Conservation (phyloP, 2,113 vertebrate species). For the Cyprinus carpio region DNA sequence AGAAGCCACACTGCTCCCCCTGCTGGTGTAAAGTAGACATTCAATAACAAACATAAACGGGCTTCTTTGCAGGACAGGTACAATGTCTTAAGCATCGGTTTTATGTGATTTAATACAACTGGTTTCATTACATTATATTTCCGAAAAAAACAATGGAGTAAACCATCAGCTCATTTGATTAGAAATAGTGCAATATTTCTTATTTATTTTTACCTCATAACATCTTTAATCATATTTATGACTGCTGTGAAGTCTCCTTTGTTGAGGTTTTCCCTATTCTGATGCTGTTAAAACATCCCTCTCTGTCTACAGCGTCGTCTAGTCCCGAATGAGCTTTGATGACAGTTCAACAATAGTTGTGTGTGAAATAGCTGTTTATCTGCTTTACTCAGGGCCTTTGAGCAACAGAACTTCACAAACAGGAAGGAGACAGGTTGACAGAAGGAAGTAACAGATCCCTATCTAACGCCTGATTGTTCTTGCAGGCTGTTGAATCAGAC, state of each 20-base stretch:
- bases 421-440: slow-evolving; percentile 61
- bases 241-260: not conserved
- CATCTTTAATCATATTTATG: not conserved
- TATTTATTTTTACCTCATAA: not conserved
- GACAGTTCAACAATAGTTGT: slow-evolving; percentile 51
- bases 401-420: slow-evolving; percentile 63
- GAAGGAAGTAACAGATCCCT: slow-evolving; percentile 67
- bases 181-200: not conserved
- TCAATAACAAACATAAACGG: not conserved
- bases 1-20: slow-evolving; percentile 61
- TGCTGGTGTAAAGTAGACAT: slow-evolving; percentile 58
- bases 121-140: not conserved
- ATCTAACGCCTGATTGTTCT: slow-evolving; percentile 62
- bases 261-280: slow-evolving; percentile 1
- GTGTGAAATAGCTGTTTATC: slow-evolving; percentile 40
- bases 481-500: slow-evolving; percentile 30
- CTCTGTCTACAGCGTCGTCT: slow-evolving; percentile 51
- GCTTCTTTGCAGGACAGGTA: not conserved
- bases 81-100: not conserved
- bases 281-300: slow-evolving; percentile 5
- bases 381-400: slow-evolving; percentile 60
- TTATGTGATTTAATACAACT: not conserved
- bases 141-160: not conserved
- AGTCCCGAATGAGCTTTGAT: slow-evolving; percentile 24
- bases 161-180: not conserved